Conservation (phyloP, 2,113 vertebrate species). For the Felis catus region DNA sequence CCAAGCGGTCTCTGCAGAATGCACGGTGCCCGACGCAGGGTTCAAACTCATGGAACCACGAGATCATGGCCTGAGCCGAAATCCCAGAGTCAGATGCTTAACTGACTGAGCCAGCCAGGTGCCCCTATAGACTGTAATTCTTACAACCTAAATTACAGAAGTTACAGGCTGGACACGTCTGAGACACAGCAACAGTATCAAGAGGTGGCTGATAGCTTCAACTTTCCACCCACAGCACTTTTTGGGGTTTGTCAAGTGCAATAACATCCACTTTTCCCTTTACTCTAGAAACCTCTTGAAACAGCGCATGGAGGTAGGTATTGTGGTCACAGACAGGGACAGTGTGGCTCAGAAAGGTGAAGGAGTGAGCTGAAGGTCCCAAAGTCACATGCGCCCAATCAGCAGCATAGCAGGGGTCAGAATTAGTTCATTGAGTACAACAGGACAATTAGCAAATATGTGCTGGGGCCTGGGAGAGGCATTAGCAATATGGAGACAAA, state of each 20-base stretch:
- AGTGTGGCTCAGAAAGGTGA: not conserved
- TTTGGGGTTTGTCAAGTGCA: not conserved
- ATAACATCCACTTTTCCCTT: not conserved
- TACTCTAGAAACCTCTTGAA: not conserved
- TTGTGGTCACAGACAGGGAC: not conserved
- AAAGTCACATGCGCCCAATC: not conserved
- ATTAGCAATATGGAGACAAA: fast-evolving
- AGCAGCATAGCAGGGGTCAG: not conserved
- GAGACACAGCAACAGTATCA: not conserved
- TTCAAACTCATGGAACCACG: no score
- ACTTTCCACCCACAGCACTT: not conserved
- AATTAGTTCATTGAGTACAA: no score
- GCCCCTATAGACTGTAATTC: not conserved
- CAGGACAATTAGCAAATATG: fast-evolving
- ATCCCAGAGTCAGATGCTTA: no score
- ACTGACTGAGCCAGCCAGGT: no score
- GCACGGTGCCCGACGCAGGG: no score
- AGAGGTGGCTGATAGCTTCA: not conserved
- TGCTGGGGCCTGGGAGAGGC: not conserved
- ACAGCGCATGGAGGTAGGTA: not conserved
- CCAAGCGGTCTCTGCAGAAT: no score
- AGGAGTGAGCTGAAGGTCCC: not conserved
- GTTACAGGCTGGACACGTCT: not conserved
- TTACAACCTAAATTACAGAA: not conserved
- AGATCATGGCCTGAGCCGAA: no score